A percentile compares a stretch with the other conserved stretches of the same genome.
Evolutionary conservation across 2,888 invertebrate species (phyloP).

Genomic region (Cerastis leucographa): DNA sequence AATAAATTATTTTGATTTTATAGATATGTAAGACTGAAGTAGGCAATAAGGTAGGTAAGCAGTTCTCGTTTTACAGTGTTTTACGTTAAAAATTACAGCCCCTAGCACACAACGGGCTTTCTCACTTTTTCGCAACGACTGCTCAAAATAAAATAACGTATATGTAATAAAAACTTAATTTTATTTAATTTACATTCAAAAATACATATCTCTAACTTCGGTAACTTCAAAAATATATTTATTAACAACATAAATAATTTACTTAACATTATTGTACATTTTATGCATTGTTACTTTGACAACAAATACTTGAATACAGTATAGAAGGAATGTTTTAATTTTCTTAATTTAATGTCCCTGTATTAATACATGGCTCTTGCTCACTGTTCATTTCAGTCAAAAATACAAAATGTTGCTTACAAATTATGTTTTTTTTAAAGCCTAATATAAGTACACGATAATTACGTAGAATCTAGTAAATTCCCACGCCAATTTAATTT

Average conservation of each 20-base stretch:
- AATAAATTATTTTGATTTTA: no score
- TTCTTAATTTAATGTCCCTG: conserved; percentile 28
- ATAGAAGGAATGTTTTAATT: not conserved
- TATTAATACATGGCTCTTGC: conserved; percentile 3
- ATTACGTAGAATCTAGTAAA: not conserved
- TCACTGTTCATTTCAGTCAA: conserved; percentile 6
- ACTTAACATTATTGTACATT: conserved; percentile 57
- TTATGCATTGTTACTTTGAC: conserved; percentile 32
- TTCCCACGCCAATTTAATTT: not conserved
- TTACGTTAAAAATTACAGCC: no score
- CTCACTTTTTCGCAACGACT: no score
- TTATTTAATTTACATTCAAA: conserved; percentile 18
- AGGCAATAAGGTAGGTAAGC: no score
- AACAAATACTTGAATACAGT: not conserved
- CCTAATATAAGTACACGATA: not conserved
- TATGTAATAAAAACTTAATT: not conserved
- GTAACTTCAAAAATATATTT: conserved; percentile 50
- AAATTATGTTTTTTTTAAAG: not conserved
- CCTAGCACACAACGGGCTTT: no score
- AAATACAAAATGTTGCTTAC: not conserved
- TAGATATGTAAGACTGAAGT: no score
- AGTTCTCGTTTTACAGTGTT: no score
- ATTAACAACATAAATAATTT: conserved; percentile 34
- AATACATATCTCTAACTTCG: conserved; percentile 40
- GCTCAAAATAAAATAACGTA: not conserved